phyloP scores from a whole-genome alignment of 2,113 vertebrate genomes.

The Gyps fulvus region DNA sequence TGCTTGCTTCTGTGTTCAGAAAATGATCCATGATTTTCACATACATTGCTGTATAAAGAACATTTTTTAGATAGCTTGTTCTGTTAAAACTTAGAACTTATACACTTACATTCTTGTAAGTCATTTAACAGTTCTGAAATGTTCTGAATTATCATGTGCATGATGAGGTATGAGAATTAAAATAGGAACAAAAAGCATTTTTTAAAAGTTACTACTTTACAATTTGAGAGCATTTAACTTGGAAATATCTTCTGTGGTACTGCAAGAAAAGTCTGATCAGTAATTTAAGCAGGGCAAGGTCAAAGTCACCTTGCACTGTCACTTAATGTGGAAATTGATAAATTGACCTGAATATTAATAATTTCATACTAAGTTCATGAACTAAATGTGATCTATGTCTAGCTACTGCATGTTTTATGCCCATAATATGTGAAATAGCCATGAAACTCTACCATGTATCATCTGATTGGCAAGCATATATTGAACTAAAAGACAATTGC shows the following conservation, averaged over 20 bases:
- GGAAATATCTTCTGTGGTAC: background rate
- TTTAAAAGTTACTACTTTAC: background rate
- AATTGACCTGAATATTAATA: background rate
- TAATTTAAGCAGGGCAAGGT: background rate
- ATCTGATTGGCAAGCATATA: background rate
- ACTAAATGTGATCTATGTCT: background rate
- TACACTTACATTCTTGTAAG: background rate
- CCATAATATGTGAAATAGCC: background rate
- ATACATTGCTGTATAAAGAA: background rate
- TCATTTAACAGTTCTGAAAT: background rate
- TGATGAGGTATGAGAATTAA: background rate
- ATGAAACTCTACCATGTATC: background rate
- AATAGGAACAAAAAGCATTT: background rate
- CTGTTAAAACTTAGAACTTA: background rate
- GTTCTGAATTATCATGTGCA: background rate
- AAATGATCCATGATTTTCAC: background rate
- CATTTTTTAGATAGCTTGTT: background rate
- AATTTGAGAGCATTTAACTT: background rate
- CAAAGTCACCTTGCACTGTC: background rate
- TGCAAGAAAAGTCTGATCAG: background rate
- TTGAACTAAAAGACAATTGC: background rate
- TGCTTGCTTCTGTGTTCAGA: background rate
- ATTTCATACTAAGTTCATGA: background rate
- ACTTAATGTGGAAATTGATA: background rate
- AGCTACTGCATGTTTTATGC: background rate